Evolutionary conservation across 2,888 invertebrate species (phyloP).

Genomic region (Agrenia bidenticulata): DNA sequence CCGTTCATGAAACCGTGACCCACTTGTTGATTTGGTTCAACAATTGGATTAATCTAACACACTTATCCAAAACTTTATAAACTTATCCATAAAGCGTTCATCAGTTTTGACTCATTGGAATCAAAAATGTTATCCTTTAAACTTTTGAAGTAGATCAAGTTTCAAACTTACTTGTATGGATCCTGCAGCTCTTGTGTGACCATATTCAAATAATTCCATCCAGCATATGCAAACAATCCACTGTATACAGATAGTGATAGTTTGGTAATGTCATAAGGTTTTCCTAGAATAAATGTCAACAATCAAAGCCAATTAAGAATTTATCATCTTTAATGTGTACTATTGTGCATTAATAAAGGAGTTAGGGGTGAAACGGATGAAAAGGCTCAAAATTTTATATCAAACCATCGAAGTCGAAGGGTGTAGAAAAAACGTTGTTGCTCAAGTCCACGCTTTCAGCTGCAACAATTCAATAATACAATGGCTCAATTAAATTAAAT

Average conservation of each 20-base stretch:
- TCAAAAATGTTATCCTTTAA: neutral
- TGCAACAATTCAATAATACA: constrained; percentile 14
- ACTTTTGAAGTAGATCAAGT: neutral
- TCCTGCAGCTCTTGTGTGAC: constrained; percentile 92
- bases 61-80: no score
- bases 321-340: no score
- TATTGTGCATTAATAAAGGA: neutral
- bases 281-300: neutral
- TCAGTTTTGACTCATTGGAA: neutral
- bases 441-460: constrained; percentile 22
- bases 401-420: constrained; percentile 58
- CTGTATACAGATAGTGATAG: constrained; percentile 78
- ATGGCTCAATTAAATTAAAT: neutral
- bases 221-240: constrained; percentile 87
- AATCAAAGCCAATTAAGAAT: no score
- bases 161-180: constrained; percentile 72
- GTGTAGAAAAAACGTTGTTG: constrained; percentile 34
- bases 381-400: constrained; percentile 54
- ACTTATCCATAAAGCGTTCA: no score
- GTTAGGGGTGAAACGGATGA: no score
- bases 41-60: no score
- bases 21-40: no score
- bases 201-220: constrained; percentile 84
- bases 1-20: no score
- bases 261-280: neutral